Evolutionary conservation across 2,797 vertebrate genomes (phyloP).

Genomic region (Xerus rutilus): DNA sequence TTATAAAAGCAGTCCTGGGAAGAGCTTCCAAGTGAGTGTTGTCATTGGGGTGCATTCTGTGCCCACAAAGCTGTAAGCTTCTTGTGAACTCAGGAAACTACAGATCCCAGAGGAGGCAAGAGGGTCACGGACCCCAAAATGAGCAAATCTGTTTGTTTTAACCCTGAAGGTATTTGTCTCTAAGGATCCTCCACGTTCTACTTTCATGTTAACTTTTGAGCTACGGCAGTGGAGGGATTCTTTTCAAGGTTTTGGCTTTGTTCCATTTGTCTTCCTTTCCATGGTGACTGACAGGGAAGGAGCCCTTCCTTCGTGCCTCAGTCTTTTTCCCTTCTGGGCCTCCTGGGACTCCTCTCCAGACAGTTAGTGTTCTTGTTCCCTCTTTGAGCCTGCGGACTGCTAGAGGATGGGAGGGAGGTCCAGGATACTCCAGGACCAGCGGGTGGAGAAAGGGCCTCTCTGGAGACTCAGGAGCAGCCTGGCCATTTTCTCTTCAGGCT

Average conservation of each 20-base stretch:
- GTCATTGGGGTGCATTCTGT: conserved; percentile 93
- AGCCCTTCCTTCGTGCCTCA: background rate
- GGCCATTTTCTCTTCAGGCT: background rate
- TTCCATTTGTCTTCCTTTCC: background rate
- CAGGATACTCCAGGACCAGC: background rate
- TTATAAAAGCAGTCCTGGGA: conserved; percentile 84
- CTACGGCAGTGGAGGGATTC: background rate
- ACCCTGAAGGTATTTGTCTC: background rate
- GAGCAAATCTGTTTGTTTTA: conserved; percentile 87
- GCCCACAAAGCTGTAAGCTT: conserved; percentile 90
- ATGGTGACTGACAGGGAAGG: background rate
- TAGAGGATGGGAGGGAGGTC: too few relatives aligned
- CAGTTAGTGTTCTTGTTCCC: background rate
- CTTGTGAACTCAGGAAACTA: conserved; percentile 87
- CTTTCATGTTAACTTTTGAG: background rate
- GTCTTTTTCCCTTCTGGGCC: background rate
- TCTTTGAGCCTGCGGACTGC: background rate
- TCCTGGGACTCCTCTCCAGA: background rate
- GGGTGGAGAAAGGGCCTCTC: background rate
- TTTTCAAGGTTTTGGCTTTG: background rate
- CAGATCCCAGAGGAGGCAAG: conserved; percentile 90
- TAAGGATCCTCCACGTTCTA: background rate
- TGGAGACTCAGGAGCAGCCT: background rate
- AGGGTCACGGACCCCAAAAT: conserved; percentile 92
- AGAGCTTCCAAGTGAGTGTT: conserved; percentile 94